Conservation (phyloP, 2,797 vertebrate genomes). For the Sebastes aleutianus region DNA sequence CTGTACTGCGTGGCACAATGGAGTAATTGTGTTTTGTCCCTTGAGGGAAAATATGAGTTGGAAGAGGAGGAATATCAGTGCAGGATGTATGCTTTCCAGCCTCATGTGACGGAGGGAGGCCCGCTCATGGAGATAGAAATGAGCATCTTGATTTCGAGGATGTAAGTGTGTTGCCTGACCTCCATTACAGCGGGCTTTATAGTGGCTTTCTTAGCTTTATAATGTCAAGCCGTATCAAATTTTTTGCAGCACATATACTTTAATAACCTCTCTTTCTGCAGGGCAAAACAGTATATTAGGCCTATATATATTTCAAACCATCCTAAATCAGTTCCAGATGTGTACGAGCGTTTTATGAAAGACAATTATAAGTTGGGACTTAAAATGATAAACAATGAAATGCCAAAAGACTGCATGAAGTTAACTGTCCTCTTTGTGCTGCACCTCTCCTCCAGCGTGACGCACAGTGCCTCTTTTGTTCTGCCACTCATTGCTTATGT, state of each 20-base stretch:
- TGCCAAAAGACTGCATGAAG: slow-evolving; percentile 64
- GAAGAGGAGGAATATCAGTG: slow-evolving; percentile 50
- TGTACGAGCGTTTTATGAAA: slow-evolving; percentile 49
- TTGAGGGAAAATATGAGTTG: slow-evolving; percentile 56
- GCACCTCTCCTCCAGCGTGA: slow-evolving; percentile 49
- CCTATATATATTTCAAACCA: slow-evolving; percentile 40
- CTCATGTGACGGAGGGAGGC: slow-evolving; percentile 25
- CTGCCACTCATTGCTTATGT: slow-evolving; percentile 75
- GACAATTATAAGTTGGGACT: slow-evolving; percentile 67
- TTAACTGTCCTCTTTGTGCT: slow-evolving; percentile 64
- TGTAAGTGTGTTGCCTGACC: slow-evolving; percentile 26
- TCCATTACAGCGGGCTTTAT: slow-evolving; percentile 28
- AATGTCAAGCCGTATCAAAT: slow-evolving; percentile 35
- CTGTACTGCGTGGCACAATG: slow-evolving; percentile 62
- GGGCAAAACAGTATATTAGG: slow-evolving; percentile 49
- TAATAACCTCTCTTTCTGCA: slow-evolving; percentile 48
- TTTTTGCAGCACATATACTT: slow-evolving; percentile 47
- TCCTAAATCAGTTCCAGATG: slow-evolving; percentile 72
- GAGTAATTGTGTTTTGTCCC: slow-evolving; percentile 72
- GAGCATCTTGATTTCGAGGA: slow-evolving; percentile 41
- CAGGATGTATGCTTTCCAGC: slow-evolving; percentile 49
- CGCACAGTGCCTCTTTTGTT: slow-evolving; percentile 76
- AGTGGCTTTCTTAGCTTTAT: slow-evolving; percentile 31
- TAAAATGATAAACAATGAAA: slow-evolving; percentile 76
- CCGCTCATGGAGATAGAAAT: slow-evolving; percentile 38